Conservation (phyloP, 2,113 vertebrate species). For the Ptilorrhoa leucosticta region DNA sequence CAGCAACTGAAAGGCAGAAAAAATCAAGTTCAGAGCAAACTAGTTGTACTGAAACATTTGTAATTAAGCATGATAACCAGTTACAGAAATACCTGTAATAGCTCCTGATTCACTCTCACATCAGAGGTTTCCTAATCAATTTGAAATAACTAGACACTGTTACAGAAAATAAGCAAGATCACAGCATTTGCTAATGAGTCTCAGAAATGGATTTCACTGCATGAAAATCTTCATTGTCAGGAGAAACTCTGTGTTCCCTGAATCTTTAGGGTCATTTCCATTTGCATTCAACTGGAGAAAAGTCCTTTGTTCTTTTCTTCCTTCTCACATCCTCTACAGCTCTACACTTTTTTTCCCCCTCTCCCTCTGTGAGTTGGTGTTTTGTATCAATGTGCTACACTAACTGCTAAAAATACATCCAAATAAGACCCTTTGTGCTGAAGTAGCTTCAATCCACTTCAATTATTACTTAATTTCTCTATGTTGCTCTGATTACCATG, state of each 20-base stretch:
- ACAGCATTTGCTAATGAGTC: slow-evolving; percentile 75
- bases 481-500: slow-evolving; percentile 26
- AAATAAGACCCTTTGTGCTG: slow-evolving; percentile 56
- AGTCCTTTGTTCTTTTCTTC: slow-evolving; percentile 69
- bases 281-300: slow-evolving; percentile 74
- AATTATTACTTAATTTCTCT: slow-evolving; percentile 69
- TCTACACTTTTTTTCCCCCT: background rate
- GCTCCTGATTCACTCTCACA: slow-evolving; percentile 63
- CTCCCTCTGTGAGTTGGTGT: slow-evolving; percentile 44
- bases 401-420: slow-evolving; percentile 63
- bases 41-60: slow-evolving; percentile 69
- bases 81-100: slow-evolving; percentile 76
- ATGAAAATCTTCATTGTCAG: slow-evolving; percentile 75
- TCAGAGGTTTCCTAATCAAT: slow-evolving; percentile 76
- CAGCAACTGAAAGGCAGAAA: slow-evolving; percentile 43
- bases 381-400: slow-evolving; percentile 50
- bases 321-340: slow-evolving; percentile 44
- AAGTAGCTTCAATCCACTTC: slow-evolving; percentile 58
- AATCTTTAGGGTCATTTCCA: slow-evolving; percentile 73
- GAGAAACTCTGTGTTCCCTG: slow-evolving; percentile 66
- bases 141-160: slow-evolving; percentile 68
- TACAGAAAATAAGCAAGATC: slow-evolving; percentile 78
- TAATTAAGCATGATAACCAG: slow-evolving; percentile 77
- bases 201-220: slow-evolving; percentile 74
- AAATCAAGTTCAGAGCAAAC: slow-evolving; percentile 67